Evolutionary conservation across 1,140 invertebrate species (phyloP).

Genomic region (Pantala flavescens): DNA sequence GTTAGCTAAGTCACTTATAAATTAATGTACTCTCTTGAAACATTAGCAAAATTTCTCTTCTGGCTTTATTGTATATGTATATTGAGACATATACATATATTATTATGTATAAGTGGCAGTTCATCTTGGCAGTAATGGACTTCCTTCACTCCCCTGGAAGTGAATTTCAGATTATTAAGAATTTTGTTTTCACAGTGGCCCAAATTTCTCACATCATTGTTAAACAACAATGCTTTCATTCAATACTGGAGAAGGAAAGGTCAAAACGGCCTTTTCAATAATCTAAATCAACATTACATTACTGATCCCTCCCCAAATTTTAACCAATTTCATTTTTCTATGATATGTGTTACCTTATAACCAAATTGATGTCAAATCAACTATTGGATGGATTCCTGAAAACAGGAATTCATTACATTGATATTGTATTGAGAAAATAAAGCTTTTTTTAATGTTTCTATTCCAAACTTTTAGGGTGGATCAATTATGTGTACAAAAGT

Average conservation of each 20-base stretch:
- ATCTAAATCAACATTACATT: neutral
- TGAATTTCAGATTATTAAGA: neutral
- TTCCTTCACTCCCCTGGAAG: neutral
- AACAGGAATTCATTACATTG: neutral
- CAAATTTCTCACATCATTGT: neutral
- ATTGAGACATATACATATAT: slow-evolving; percentile 8
- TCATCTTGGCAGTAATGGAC: neutral
- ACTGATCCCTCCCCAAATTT: slow-evolving; percentile 4
- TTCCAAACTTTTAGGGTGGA: slow-evolving; percentile 1
- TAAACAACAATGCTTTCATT: too few relatives aligned
- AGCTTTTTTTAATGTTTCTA: neutral
- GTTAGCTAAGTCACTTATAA: neutral
- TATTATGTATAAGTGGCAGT: neutral
- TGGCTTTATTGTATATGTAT: slow-evolving; percentile 7
- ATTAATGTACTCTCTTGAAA: neutral
- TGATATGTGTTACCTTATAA: slow-evolving; percentile 2
- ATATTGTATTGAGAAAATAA: neutral
- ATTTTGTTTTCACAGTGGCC: neutral
- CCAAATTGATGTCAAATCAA: neutral
- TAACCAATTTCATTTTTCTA: neutral
- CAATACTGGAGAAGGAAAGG: too few relatives aligned
- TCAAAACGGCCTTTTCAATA: neutral
- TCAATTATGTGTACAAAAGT: slow-evolving; percentile 3
- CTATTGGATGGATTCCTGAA: neutral
- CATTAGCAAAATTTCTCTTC: neutral